Evolutionary conservation across 2,797 vertebrate genomes (phyloP).

Genomic region (Acanthurus lineatus): DNA sequence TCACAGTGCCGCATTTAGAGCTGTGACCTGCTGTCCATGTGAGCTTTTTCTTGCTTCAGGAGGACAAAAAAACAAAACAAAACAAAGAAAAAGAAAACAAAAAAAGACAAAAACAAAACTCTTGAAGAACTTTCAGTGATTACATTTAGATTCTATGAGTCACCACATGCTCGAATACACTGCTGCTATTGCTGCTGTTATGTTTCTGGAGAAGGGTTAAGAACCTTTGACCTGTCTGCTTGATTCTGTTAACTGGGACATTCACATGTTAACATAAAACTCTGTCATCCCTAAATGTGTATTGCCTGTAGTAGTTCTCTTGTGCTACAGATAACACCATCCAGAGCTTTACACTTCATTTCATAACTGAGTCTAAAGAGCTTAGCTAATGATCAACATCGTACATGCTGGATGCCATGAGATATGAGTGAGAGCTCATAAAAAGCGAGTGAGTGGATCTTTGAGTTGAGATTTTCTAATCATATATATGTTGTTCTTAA

Average conservation of each 20-base stretch:
- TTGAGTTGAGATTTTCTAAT: not conserved
- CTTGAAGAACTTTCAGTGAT: conserved; percentile 11
- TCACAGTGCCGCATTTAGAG: conserved; percentile 44
- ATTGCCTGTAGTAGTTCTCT: not conserved
- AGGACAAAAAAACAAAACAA: conserved; percentile 2
- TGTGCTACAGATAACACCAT: not conserved
- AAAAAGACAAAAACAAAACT: too few relatives aligned
- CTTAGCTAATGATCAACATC: not conserved
- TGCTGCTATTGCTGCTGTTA: not conserved
- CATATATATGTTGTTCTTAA: not conserved
- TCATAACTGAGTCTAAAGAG: not conserved
- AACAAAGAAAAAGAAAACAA: too few relatives aligned
- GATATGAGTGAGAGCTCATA: not conserved
- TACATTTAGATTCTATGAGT: conserved; percentile 22
- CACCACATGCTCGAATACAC: conserved; percentile 12
- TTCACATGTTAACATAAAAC: conserved; percentile 31
- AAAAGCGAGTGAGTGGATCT: not conserved
- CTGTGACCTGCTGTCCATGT: conserved; percentile 41
- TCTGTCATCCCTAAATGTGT: conserved; percentile 24
- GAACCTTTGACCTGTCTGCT: not conserved
- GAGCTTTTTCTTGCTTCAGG: conserved; percentile 40
- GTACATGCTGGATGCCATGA: not conserved
- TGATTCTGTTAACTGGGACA: conserved; percentile 25
- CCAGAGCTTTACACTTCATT: not conserved
- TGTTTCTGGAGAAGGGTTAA: conserved; percentile 12